Base-by-base conservation (phyloP, 2,888 invertebrate genomes). In the Bruchidius siliquastri region DNA sequence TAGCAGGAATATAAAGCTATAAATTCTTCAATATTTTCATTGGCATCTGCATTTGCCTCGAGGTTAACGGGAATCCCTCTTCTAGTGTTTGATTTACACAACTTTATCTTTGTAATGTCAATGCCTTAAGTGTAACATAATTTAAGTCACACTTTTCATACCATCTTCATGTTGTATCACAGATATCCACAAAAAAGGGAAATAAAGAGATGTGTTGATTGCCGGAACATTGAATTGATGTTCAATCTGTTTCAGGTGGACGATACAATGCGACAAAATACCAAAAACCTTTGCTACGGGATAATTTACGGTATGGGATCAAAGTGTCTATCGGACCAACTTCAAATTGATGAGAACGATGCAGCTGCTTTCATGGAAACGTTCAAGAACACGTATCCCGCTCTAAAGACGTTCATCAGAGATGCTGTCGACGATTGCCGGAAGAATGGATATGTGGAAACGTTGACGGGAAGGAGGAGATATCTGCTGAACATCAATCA, bases 251-350 rank as follows among this genome's bases (percentile, higher is more conserved):
- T 74, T 73, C 80, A 92, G 90, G 93, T 98, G 0, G 92, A 93
- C 67, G 91, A 92, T 73, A 90, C 90, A 74, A 89, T 95, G 80
- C 89, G 98, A 70, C 95, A 96, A 82, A 93, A 93, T 82, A 94
- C 97, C 3, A 97, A 98, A 86, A 92, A 96, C 87, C 90, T 98
- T 32, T 97, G 97, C 84, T 99, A 99, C 86, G 98, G 97, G 6
- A 96, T 99, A 82, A 93, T 99, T 74, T 99, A 99, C 85, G 99
- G 99, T 8, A 99, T 99, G 93, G 97, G 98, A 0, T 89, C 91
- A 74, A 94, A 91, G 82, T 90, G 94, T 0, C 88, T 99, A 32
- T 91, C 94, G 0, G 94, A 95, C 75, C 91, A 93, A 77, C 88
- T 99, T 66, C 91, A 92, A 73, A 91, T 97, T 13, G 89, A 90